phyloP scores from a whole-genome alignment of 2,888 invertebrate genomes.

The Oxycera nigricornis region DNA sequence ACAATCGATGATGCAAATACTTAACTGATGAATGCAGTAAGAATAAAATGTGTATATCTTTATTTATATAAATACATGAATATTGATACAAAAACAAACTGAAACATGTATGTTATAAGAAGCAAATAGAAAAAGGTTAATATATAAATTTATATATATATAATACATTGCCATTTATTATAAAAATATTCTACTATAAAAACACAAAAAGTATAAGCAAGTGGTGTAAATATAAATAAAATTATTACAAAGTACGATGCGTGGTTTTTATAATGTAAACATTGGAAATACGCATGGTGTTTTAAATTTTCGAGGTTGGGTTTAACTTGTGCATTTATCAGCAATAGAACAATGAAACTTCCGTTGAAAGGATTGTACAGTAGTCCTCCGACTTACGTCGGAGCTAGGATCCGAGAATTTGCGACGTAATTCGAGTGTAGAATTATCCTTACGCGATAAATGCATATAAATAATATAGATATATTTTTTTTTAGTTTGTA shows the following conservation, averaged over 20 bases:
- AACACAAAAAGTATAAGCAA: slow-evolving; percentile 36
- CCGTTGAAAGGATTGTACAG: no score
- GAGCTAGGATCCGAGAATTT: no score
- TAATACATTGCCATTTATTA: slow-evolving; percentile 40
- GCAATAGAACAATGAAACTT: no score
- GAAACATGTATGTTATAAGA: slow-evolving; percentile 19
- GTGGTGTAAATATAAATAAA: slow-evolving; percentile 36
- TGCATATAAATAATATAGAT: no score
- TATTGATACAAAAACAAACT: slow-evolving; percentile 21
- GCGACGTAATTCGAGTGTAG: no score
- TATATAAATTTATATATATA: slow-evolving; percentile 39
- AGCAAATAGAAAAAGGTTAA: slow-evolving; percentile 27
- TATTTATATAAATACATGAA: slow-evolving; percentile 28
- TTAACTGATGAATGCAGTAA: slow-evolving; percentile 20
- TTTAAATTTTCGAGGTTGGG: no score
- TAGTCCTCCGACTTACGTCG: no score
- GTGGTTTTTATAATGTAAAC: neutral
- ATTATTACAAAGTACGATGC: slow-evolving; percentile 5
- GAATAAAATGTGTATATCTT: slow-evolving; percentile 34
- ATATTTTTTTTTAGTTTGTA: no score
- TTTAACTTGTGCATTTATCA: no score
- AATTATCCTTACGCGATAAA: no score
- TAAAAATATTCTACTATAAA: slow-evolving; percentile 35
- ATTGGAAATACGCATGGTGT: no score
- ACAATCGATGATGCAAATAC: slow-evolving; percentile 32